Evolutionary conservation across 1,140 invertebrate genomes (phyloP), one percentile per base, ranked within the genome.

Genomic region (Monomorium pharaonis): DNA sequence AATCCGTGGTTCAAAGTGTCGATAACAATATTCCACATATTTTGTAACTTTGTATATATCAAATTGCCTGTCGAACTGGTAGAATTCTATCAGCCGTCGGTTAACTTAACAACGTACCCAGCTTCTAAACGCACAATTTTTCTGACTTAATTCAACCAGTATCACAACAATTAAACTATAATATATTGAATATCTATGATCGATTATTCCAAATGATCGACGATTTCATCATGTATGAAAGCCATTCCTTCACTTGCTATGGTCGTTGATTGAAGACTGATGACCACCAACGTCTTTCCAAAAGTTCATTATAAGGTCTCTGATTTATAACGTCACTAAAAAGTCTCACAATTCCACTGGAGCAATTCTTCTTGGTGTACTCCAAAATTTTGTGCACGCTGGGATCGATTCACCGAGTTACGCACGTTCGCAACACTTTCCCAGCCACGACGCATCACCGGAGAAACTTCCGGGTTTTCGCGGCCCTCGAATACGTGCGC

Each of bases 401-500:
- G 37, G 30, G 30, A 69, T 37, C 30, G 12, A 44, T 58, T 56
- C 65, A 58, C 65, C 24, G 12, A 58, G 47, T 42, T 24, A 27
- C 37, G 18, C 63, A 54, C 62, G 6, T 47, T 58, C n/a, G 37
- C 51, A 67, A 83, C 67, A 83, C 51, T 83, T 74, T 30, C 14
- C 44, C 37, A 27, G 24, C 37, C 65, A 54, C 33, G 51, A 72
- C 78, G 27, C 67, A 24, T 74, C 24, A 83, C 51, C 78, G 51
- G 42, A 21, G 37, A 3, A 21, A 83, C 33, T 58, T 83, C 67
- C 62, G 62, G 54, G 44, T 81, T 49, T 75, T 49, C 78, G 69
- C 83, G 51, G 21, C 27, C 37, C 27, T 14, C 51, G 37, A 60
- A n/a, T 84, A 84, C n/a, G 67, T 37, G 60, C 80, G 80, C 80